These are phyloP conservation scores for Bugula neritina DNA, from an alignment of 2,888 invertebrate genomes.

Conservation along the genomic window DNA sequence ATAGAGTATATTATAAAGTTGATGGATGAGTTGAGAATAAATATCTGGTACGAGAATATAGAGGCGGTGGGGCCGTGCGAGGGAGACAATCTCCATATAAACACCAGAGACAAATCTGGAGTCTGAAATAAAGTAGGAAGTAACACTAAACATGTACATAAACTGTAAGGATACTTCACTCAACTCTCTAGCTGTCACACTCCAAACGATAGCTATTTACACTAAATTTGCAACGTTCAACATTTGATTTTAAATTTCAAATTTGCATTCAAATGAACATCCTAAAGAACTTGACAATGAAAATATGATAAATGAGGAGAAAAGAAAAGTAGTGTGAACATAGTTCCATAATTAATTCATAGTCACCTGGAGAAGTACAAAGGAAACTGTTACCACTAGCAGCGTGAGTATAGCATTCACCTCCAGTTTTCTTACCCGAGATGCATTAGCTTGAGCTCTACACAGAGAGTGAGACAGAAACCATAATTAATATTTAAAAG, in stretches of 20 bases:
- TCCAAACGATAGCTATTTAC: neutral
- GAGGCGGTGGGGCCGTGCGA: conserved; percentile 1
- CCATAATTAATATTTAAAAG: no score
- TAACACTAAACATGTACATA: neutral
- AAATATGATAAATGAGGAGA: no score
- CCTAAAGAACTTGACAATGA: no score
- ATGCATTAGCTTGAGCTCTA: neutral
- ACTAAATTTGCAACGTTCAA: neutral
- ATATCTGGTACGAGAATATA: neutral
- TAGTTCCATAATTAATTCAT: no score
- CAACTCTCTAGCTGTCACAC: neutral
- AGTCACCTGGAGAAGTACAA: conserved; percentile 14
- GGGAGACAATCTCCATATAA: conserved; percentile 11
- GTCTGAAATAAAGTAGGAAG: neutral
- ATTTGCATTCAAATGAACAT: no score
- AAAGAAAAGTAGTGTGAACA: no score
- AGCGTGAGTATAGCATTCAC: conserved; percentile 8
- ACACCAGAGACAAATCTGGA: conserved; percentile 5
- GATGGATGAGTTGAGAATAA: conserved; percentile 7
- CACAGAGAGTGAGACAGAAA: no score
- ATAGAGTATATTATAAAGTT: conserved; percentile 10
- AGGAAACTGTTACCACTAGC: neutral
- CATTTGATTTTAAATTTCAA: neutral
- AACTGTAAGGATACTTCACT: neutral
- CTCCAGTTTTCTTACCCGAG: neutral